phyloP scores from a whole-genome alignment of 2,888 invertebrate genomes.

The Cotesia congregata region DNA sequence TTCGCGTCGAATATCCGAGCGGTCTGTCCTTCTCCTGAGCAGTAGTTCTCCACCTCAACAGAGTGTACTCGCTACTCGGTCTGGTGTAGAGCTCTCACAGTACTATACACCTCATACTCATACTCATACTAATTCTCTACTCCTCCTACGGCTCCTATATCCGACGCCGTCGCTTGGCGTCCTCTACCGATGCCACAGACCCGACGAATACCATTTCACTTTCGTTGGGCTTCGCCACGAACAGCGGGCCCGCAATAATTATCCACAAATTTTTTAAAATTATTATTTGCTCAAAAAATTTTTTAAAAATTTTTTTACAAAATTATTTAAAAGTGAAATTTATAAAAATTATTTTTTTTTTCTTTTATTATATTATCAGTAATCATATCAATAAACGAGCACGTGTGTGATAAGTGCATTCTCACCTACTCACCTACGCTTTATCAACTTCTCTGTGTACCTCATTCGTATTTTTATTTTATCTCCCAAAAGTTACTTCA shows the following conservation, averaged over 20 bases:
- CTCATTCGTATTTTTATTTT: constrained; percentile 41
- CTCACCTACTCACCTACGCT: constrained; percentile 38
- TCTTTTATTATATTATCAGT: constrained; percentile 10
- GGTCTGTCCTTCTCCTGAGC: constrained; percentile 29
- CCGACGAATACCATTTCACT: constrained; percentile 69
- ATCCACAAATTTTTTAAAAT: constrained; percentile 32
- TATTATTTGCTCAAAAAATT: constrained; percentile 15
- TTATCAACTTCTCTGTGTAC: constrained; percentile 27
- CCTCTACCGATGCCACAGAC: constrained; percentile 44
- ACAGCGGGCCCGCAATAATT: constrained; percentile 53
- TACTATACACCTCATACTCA: constrained; percentile 39
- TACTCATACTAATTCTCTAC: neutral
- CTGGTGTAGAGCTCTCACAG: too few species aligned
- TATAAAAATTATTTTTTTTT: constrained; percentile 12
- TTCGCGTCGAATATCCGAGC: constrained; percentile 49
- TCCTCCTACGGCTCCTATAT: constrained; percentile 40
- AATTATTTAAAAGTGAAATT: constrained; percentile 25
- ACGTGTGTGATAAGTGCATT: constrained; percentile 21
- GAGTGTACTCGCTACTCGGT: too few species aligned
- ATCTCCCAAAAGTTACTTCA: constrained; percentile 17
- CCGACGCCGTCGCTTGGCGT: constrained; percentile 39
- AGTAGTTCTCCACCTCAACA: constrained; percentile 31
- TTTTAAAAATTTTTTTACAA: constrained; percentile 24
- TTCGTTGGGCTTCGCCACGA: constrained; percentile 69
- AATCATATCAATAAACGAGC: neutral